These are phyloP conservation scores for Sesamia inferens DNA, from an alignment of 2,888 invertebrate genomes.

Conservation along the genomic window DNA sequence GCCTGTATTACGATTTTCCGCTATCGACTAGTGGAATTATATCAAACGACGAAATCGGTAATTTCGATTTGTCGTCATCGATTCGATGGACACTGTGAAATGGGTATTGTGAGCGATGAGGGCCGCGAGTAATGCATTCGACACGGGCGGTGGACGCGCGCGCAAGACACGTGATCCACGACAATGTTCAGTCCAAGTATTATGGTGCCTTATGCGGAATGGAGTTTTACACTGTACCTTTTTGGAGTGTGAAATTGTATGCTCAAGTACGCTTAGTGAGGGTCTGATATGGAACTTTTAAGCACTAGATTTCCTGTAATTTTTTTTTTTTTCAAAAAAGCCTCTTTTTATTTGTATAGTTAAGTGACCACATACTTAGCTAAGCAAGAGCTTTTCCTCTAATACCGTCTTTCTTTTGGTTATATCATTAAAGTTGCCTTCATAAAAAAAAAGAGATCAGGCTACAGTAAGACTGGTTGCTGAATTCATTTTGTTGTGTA, in stretches of 20 bases:
- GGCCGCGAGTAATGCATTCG: constrained; percentile 83
- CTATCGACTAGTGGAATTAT: constrained; percentile 81
- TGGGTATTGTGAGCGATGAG: constrained; percentile 80
- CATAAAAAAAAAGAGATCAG: constrained; percentile 9
- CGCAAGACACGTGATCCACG: constrained; percentile 73
- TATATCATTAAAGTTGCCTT: not conserved
- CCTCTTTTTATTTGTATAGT: not conserved
- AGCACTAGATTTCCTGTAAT: not conserved
- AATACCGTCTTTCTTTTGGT: not conserved
- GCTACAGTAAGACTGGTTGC: not conserved
- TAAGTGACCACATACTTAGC: not conserved
- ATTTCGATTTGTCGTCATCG: constrained; percentile 83
- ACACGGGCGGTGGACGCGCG: constrained; percentile 75
- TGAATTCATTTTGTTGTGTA: constrained; percentile 13
- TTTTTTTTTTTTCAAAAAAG: not conserved
- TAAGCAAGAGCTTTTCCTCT: not conserved
- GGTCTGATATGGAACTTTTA: not conserved
- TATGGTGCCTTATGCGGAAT: constrained; percentile 35
- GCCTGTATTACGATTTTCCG: constrained; percentile 74
- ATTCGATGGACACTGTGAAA: constrained; percentile 79
- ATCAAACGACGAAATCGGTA: constrained; percentile 84
- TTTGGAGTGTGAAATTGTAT: constrained; percentile 14
- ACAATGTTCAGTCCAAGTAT: constrained; percentile 47
- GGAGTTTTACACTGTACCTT: constrained; percentile 21
- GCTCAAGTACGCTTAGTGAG: not conserved